phyloP scores from a whole-genome alignment of 2,797 vertebrate genomes.

The Epinephelus coioides region DNA sequence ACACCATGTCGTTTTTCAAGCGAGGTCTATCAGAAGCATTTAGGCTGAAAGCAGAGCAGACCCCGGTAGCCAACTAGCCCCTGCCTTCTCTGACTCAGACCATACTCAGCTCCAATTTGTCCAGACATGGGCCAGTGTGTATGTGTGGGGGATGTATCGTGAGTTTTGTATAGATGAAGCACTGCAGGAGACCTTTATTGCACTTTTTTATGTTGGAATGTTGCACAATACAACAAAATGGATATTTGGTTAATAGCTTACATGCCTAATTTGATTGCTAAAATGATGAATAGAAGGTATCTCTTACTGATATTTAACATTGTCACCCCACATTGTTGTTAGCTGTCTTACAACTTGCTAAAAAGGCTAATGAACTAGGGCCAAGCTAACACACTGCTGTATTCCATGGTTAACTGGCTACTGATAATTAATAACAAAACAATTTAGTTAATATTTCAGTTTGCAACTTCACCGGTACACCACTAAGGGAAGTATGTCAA shows the following conservation, averaged over 20 bases:
- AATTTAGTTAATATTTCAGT: background rate
- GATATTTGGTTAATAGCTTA: background rate
- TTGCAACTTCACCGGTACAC: background rate
- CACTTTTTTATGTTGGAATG: conserved; percentile 4
- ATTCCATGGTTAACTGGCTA: background rate
- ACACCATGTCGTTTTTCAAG: conserved; percentile 79
- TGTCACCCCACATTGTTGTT: background rate
- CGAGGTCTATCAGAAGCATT: conserved; percentile 76
- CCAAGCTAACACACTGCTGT: background rate
- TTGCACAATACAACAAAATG: background rate
- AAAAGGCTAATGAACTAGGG: background rate
- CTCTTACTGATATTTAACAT: background rate
- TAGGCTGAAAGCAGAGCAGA: conserved; percentile 79
- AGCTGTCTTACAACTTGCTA: background rate
- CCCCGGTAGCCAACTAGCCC: conserved; percentile 65
- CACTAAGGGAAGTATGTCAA: no score
- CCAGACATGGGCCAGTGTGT: conserved; percentile 64
- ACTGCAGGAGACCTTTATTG: background rate
- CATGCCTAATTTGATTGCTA: background rate
- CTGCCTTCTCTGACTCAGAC: conserved; percentile 71
- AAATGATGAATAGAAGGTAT: background rate
- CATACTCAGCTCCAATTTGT: conserved; percentile 77
- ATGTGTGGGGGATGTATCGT: conserved; percentile 24
- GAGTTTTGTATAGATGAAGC: conserved; percentile 27
- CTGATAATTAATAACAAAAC: background rate